A percentile compares a stretch with the other conserved stretches of the same genome.
These are phyloP conservation scores for Mirounga angustirostris DNA, from an alignment of 2,113 vertebrate species.

Conservation along the genomic window DNA sequence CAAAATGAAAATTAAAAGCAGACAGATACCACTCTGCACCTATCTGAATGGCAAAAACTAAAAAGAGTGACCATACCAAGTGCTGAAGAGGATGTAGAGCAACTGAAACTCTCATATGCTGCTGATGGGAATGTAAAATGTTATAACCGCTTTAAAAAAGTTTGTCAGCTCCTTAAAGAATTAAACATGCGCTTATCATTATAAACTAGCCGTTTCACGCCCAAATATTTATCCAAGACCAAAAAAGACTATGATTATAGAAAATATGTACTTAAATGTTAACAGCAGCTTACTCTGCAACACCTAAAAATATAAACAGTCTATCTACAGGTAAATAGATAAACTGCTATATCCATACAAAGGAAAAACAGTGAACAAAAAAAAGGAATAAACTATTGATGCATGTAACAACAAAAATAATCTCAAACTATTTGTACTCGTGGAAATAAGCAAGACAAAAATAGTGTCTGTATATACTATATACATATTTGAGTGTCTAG, in stretches of 20 bases:
- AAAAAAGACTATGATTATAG: background rate
- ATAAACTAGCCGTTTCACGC: background rate
- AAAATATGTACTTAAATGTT: background rate
- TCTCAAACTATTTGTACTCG: background rate
- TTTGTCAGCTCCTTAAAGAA: background rate
- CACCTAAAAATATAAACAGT: background rate
- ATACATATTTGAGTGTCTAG: background rate
- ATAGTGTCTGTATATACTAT: background rate
- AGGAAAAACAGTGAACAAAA: background rate
- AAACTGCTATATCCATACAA: background rate
- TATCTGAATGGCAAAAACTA: background rate
- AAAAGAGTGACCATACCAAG: background rate
- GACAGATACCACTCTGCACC: background rate
- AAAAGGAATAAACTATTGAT: background rate
- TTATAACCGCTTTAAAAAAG: background rate
- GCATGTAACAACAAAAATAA: background rate
- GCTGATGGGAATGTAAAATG: background rate
- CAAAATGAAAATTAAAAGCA: background rate
- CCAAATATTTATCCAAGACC: background rate
- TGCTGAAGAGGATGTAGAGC: background rate
- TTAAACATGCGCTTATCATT: background rate
- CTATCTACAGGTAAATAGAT: background rate
- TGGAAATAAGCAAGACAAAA: background rate
- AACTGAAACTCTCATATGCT: background rate
- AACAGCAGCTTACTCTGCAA: background rate